phyloP scores from a whole-genome alignment of 2,888 invertebrate genomes.

The Athrips mouffetella region DNA sequence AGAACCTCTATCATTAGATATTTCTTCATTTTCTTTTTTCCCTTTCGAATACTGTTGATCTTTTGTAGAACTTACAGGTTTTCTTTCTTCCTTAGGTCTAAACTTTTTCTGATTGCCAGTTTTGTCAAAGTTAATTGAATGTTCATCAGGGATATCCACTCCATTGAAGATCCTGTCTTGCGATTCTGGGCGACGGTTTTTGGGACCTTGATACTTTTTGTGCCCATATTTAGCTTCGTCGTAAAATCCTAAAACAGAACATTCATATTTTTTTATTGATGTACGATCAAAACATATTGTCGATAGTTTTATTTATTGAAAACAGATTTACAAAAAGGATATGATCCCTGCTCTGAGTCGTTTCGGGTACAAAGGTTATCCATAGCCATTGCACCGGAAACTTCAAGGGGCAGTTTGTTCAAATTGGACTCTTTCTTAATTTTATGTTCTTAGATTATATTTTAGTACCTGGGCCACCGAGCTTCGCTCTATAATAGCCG shows the following conservation, averaged over 20 bases:
- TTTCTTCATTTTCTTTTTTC: constrained; percentile 4
- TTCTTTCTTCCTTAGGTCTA: constrained; percentile 7
- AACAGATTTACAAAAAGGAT: too few relatives aligned
- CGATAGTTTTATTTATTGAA: too few relatives aligned
- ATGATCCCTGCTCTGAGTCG: too few relatives aligned
- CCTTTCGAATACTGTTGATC: not conserved
- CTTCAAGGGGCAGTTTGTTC: too few relatives aligned
- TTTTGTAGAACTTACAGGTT: not conserved
- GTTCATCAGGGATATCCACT: constrained; percentile 18
- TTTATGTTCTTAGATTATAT: too few relatives aligned
- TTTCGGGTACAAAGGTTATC: too few relatives aligned
- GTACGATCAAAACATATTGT: not conserved
- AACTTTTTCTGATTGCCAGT: constrained; percentile 1
- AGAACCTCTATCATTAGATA: not conserved
- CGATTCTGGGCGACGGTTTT: constrained; percentile 17
- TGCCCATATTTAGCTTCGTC: constrained; percentile 60
- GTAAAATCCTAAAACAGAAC: constrained; percentile 58
- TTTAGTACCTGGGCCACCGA: too few relatives aligned
- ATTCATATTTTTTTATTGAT: too few relatives aligned
- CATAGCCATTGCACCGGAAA: too few relatives aligned
- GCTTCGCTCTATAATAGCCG: too few relatives aligned
- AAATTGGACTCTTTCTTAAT: too few relatives aligned
- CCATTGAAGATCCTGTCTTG: constrained; percentile 15
- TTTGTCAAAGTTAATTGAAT: not conserved
- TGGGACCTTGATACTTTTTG: constrained; percentile 39